Base-by-base conservation (phyloP, 1,140 invertebrate genomes). In the Heliothis subflexa region DNA sequence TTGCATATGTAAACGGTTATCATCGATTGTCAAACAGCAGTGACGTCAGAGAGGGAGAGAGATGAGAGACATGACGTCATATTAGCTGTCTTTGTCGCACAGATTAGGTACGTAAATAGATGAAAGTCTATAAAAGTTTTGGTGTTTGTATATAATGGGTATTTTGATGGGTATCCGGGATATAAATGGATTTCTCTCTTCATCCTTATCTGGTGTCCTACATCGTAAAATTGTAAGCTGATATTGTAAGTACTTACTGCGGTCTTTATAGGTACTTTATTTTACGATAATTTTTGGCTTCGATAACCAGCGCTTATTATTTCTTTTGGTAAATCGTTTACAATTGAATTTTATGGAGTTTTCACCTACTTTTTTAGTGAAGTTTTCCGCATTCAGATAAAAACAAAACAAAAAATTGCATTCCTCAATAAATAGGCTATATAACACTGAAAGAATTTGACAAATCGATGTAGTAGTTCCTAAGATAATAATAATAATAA, bases 31-130 rank as follows among this genome's bases (percentile, higher is more conserved):
- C 76, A 28, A 78, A 18, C 54, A 49, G 50, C 62, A n/a, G 64
- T 84, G 83, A 84, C 83, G 83, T 84, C 83, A 84, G 18, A 12
- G 81, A 14, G 64, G 9, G 71, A 83, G 59, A 3, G 81, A 81
- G 81, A 81, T 0, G 66, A 54, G 21, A 28, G 50, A 78, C 78
- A 83, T 86, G 84, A 86, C 82, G 84, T 86, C 84, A 86, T 73
- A 72, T 73, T 16, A 9, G 33, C 50, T 59, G 45, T 80, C 80
- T 78, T 64, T 59, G 54, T 86, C 75, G n/a, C 28, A 50, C 55
- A n/a, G 57, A 28, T 70, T 66, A 66, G 33, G 40, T 18, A 74
- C 72, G 55, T 74, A 55, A 71, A 66, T 66, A 40, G 40, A 66
- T 47, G 16, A 66, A 47, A 47, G 12, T 28, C 13, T 21, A 25